Evolutionary conservation across 2,113 vertebrate genomes (phyloP), one percentile per base, ranked within the genome.

Genomic region (Chaetura pelagica): DNA sequence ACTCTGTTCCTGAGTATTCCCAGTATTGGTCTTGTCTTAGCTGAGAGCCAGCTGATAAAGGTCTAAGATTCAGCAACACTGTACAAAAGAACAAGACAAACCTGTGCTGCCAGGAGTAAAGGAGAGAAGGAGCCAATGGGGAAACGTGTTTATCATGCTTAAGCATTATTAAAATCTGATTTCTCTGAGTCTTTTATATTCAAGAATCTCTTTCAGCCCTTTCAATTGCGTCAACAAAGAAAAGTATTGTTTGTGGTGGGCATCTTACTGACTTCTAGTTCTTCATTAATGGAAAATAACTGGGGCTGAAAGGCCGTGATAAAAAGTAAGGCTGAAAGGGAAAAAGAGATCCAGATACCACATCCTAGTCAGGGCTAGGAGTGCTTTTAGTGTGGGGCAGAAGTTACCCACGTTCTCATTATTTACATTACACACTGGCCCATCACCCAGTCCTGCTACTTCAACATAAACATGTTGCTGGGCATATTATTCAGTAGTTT

Each of bases 381-480:
- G 34, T 1, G 3, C 20, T 58, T 89, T 87, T 52, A 74, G 42
- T 55, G 66, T 0, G 0, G 29, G 32, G 35, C 49, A 85, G 10
- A 57, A 21, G 27, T 68, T 29, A 40, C 15, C 20, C 57, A 58
- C 0, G 0, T 4, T 71, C 17, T 74, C 40, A 44, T 6, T 42
- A 42, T 42, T 74, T 74, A 29, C 6, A 32, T 49, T 64, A 17
- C 29, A 66, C 12, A 66, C 38, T 38, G 38, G 21, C 14, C 14
- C 51, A 34, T 21, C 62, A 62, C 40, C 44, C 42, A 62, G 3
- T 34, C 26, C 61, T 74, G 35, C 35, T 52, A 11, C 17, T 74
- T 75, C 66, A 71, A 52, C 6, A 24, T n/a, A 16, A 12, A 42
- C 2, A 4, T 10, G 7, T 9, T 74, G 14, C 16, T 3, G 4